phyloP scores from a whole-genome alignment of 2,797 vertebrate species.

The Melanotaenia trifasciata region DNA sequence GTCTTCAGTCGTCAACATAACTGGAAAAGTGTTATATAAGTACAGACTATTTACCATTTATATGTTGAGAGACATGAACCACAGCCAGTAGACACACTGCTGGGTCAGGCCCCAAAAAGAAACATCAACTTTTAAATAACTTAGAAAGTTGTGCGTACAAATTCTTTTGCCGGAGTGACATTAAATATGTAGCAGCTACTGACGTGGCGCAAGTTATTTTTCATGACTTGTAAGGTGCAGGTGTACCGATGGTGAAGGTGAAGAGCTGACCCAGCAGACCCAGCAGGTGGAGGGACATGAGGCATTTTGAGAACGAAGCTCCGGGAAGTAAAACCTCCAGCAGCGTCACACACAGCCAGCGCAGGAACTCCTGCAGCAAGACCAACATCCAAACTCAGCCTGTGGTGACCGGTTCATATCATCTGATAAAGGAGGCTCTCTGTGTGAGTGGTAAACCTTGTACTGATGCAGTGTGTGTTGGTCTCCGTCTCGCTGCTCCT shows the following conservation, averaged over 20 bases:
- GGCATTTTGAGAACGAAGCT: conserved; percentile 91
- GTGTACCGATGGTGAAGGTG: conserved; percentile 78
- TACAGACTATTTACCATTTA: too few species aligned
- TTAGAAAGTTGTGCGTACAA: not conserved
- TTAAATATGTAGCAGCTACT: not conserved
- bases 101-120: not conserved
- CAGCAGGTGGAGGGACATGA: conserved; percentile 90
- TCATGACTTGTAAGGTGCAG: not conserved
- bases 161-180: not conserved
- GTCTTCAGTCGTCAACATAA: too few species aligned
- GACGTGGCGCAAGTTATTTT: not conserved
- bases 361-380: conserved; percentile 87
- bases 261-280: conserved; percentile 88
- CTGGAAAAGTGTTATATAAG: too few species aligned
- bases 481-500: conserved; percentile 62
- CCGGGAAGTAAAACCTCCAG: conserved; percentile 90
- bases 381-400: conserved; percentile 9
- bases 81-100: not conserved
- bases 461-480: conserved; percentile 70
- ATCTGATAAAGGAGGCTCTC: not conserved
- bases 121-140: too few species aligned
- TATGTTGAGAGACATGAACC: too few species aligned
- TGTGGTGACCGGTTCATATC: not conserved
- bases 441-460: conserved; percentile 64
- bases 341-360: conserved; percentile 86